These are phyloP conservation scores for Cynoglossus semilaevis DNA, from an alignment of 2,113 vertebrate genomes.

Conservation along the genomic window DNA sequence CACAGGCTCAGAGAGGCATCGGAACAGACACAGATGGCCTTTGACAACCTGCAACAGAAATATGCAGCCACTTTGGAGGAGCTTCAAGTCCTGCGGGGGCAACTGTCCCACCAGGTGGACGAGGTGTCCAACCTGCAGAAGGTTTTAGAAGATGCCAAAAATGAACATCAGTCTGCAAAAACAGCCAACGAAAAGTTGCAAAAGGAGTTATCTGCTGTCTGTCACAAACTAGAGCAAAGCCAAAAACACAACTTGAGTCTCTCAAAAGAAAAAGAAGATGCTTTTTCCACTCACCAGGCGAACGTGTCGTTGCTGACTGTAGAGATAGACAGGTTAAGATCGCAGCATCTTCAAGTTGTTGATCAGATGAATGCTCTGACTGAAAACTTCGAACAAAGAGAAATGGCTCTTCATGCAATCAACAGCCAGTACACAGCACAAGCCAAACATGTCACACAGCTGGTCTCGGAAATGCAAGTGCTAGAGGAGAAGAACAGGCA, in stretches of 20 bases:
- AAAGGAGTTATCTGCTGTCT: constrained; percentile 58
- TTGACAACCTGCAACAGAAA: constrained; percentile 78
- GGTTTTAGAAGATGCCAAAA: constrained; percentile 58
- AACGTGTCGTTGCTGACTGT: constrained; percentile 64
- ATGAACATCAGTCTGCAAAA: constrained; percentile 50
- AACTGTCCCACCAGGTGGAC: constrained; percentile 65
- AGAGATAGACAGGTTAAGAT: constrained; percentile 75
- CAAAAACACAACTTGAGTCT: constrained; percentile 51
- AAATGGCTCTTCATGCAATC: constrained; percentile 76
- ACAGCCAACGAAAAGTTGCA: constrained; percentile 51
- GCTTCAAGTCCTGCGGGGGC: constrained; percentile 49
- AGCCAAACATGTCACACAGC: constrained; percentile 63
- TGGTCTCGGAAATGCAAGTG: constrained; percentile 71
- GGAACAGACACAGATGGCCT: constrained; percentile 70
- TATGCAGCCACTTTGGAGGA: constrained; percentile 65
- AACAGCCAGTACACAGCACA: constrained; percentile 74
- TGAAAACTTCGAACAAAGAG: constrained; percentile 77
- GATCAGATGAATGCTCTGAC: constrained; percentile 68
- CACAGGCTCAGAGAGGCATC: constrained; percentile 35
- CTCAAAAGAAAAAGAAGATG: constrained; percentile 74
- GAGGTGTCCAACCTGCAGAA: constrained; percentile 65
- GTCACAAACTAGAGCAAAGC: constrained; percentile 62
- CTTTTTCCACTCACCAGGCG: constrained; percentile 59
- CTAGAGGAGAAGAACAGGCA: constrained; percentile 71
- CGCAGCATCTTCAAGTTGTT: constrained; percentile 74